A percentile compares a stretch with the other conserved stretches of the same genome.
Evolutionary conservation across 2,797 vertebrate species (phyloP).

Genomic region (Neosilurus hyrtlii): DNA sequence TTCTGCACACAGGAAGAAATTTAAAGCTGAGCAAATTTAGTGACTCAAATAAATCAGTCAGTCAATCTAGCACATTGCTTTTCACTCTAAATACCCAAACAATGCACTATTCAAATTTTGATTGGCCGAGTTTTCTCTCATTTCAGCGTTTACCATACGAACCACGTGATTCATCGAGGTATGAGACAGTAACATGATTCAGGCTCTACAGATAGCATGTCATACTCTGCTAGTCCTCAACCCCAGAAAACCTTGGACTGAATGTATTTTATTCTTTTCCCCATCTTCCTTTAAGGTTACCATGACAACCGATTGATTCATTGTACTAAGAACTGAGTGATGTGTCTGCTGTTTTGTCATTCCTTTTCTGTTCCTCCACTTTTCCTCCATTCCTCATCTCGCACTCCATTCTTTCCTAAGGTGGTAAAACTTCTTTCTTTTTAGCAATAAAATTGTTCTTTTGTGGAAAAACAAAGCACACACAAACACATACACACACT

Average conservation of each 20-base stretch:
- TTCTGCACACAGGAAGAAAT: background rate
- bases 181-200: background rate
- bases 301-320: slow-evolving; percentile 8
- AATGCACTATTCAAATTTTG: background rate
- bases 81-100: too few relatives aligned
- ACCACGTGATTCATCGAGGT: background rate
- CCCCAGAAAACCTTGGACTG: background rate
- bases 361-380: background rate
- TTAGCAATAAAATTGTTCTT: background rate
- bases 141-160: background rate
- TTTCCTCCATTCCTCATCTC: background rate
- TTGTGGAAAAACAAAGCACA: background rate
- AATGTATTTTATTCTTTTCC: background rate
- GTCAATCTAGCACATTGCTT: background rate
- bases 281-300: background rate
- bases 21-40: too few relatives aligned
- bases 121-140: background rate
- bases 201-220: background rate
- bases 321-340: background rate
- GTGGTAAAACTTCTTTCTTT: slow-evolving; percentile 6
- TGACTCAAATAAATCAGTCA: too few relatives aligned
- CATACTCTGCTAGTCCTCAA: background rate
- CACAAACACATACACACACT: background rate
- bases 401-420: background rate
- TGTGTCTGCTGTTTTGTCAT: background rate